phyloP scores from a whole-genome alignment of 2,113 vertebrate species.

The Chaetodon trifascialis region DNA sequence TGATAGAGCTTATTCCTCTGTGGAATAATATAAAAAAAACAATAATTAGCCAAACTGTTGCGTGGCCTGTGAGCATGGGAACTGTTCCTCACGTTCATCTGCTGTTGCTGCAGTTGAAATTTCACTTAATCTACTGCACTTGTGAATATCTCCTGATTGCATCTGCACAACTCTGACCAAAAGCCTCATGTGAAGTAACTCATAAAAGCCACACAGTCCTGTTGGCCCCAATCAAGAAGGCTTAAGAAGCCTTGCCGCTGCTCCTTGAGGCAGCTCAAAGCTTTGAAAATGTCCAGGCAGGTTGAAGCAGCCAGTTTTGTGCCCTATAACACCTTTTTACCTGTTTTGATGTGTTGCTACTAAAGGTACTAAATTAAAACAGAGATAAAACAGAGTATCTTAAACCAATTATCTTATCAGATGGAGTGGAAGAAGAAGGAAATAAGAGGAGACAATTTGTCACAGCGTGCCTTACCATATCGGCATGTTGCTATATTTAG shows the following conservation, averaged over 20 bases:
- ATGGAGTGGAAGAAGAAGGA: constrained; percentile 26
- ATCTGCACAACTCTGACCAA: neutral
- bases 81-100: neutral
- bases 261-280: constrained; percentile 32
- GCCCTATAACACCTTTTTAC: neutral
- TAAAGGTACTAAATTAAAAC: constrained; percentile 11
- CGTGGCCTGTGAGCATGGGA: neutral
- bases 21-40: neutral
- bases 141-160: neutral
- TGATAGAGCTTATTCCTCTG: neutral
- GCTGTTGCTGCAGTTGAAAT: neutral
- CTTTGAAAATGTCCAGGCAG: constrained; percentile 25
- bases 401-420: constrained; percentile 53
- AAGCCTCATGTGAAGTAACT: constrained; percentile 8
- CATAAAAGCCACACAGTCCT: constrained; percentile 9
- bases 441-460: constrained; percentile 56
- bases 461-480: constrained; percentile 27
- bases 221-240: constrained; percentile 9
- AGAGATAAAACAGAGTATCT: constrained; percentile 54
- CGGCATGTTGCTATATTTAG: constrained; percentile 56
- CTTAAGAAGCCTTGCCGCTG: neutral
- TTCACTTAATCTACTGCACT: constrained; percentile 17
- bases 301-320: constrained; percentile 25
- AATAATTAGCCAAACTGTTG: neutral
- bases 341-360: constrained; percentile 40